A percentile compares a stretch with the other conserved stretches of the same genome.
These are phyloP conservation scores for Chironex yamaguchii DNA, from an alignment of 30 jellyfish, hydroid and myxozoan species.

Conservation along the genomic window DNA sequence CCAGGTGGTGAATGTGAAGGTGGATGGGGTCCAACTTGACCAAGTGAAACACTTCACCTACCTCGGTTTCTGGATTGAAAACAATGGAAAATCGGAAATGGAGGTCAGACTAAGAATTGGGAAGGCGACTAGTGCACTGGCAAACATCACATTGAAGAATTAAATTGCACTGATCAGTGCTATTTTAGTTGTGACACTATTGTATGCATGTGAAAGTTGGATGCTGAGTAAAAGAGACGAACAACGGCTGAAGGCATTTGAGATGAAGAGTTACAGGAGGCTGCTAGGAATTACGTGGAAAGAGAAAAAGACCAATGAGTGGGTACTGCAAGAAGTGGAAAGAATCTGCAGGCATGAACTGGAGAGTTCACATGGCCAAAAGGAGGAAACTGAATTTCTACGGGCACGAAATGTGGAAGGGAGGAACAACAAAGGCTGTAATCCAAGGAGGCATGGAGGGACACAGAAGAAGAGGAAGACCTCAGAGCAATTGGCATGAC, in stretches of 20 bases:
- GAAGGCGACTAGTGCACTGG: constrained; percentile 1
- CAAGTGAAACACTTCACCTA: constrained; percentile 17
- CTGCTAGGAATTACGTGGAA: constrained; percentile 16
- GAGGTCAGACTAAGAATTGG: constrained; percentile 12
- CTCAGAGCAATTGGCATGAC: too few relatives aligned
- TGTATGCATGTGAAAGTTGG: constrained; percentile 39
- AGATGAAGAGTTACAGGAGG: constrained; percentile 14
- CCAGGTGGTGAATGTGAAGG: background rate
- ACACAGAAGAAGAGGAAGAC: constrained; percentile 13
- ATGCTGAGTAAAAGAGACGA: background rate
- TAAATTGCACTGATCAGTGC: too few relatives aligned
- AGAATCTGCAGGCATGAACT: too few relatives aligned
- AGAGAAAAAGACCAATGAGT: constrained; percentile 13
- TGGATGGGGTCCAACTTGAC: background rate
- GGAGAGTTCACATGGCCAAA: too few relatives aligned
- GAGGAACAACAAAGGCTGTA: background rate
- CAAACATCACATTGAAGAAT: background rate
- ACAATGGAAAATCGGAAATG: background rate
- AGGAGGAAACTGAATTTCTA: too few relatives aligned
- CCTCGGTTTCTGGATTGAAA: constrained; percentile 2
- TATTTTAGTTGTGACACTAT: too few relatives aligned
- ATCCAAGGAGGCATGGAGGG: constrained; percentile 19
- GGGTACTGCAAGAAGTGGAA: background rate
- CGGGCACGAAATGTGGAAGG: constrained; percentile 5
- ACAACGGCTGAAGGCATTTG: background rate